Base-by-base conservation (phyloP, 2,797 vertebrate species). In the Leptodactylus fallax region DNA sequence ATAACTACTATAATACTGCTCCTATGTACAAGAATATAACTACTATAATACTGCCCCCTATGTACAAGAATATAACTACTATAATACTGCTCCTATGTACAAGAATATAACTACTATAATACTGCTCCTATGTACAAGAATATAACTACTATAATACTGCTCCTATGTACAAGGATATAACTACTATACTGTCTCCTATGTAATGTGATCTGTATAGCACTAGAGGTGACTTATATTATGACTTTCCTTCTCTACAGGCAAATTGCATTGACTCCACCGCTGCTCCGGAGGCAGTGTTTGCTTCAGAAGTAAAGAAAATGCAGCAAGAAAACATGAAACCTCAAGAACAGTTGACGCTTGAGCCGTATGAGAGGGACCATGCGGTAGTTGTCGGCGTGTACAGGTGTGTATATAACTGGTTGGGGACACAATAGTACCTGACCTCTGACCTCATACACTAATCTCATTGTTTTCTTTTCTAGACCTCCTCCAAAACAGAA, bases 241-340 rank as follows among this genome's bases (percentile, higher is more conserved):
- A n/a, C n/a, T 3, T 25, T 61, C 0, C 17, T 47, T 49, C 19
- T 85, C 12, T 69, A 5, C 45, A 98, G 97, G 97, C 97, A 6
- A 98, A 98, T 93, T 98, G 97, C 85, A 98, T 98, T 12, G 97
- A 98, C 92, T 98, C 97, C 0, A 98, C 97, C 0, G 97, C 97
- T 0, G 95, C 97, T 0, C 96, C 97, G 0, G 97, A 98, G 87
- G 97, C 97, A 0, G 97, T 98, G 76, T 98, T 98, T 89, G 97
- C 97, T 0, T 93, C 97, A 0, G 97, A 98, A 83, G 97, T 98
- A 76, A 98, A 97, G 92, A 98, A 98, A 91, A 98, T 98, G 97
- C 95, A 96, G 0, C 83, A 96, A 3, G 97, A 98, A 90, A 98
- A 98, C 93, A 98, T 98, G 97, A 98, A 97, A 45, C 97, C 97